phyloP scores from a whole-genome alignment of 2,888 invertebrate genomes.

The Diarsia mendica region DNA sequence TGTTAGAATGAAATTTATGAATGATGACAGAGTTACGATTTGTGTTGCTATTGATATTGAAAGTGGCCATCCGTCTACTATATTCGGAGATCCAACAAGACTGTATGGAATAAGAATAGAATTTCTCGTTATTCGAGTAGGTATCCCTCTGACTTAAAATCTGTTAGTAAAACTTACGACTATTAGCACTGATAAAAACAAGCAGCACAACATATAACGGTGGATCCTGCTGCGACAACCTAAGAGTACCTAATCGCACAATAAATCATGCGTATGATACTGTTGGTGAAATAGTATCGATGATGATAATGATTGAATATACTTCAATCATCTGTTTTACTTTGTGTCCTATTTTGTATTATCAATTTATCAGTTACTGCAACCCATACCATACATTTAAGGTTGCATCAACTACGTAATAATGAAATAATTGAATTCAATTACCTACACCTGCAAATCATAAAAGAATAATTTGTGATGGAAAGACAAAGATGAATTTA shows the following conservation, averaged over 20 bases:
- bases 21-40: slow-evolving; percentile 59
- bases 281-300: neutral
- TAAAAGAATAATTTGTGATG: neutral
- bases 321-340: neutral
- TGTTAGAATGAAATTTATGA: slow-evolving; percentile 39
- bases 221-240: no score
- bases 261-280: no score
- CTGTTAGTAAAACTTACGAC: no score
- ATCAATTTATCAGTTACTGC: neutral
- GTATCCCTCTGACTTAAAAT: no score
- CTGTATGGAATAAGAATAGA: neutral
- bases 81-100: neutral
- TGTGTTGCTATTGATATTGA: neutral
- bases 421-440: neutral
- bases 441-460: neutral
- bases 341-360: neutral
- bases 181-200: no score
- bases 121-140: no score
- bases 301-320: neutral
- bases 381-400: neutral
- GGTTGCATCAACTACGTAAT: neutral
- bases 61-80: neutral
- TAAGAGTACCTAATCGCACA: no score
- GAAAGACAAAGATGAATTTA: neutral
- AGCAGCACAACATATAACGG: no score